Conservation (phyloP, 2,797 vertebrate genomes). For the Hoplostethus mediterraneus region DNA sequence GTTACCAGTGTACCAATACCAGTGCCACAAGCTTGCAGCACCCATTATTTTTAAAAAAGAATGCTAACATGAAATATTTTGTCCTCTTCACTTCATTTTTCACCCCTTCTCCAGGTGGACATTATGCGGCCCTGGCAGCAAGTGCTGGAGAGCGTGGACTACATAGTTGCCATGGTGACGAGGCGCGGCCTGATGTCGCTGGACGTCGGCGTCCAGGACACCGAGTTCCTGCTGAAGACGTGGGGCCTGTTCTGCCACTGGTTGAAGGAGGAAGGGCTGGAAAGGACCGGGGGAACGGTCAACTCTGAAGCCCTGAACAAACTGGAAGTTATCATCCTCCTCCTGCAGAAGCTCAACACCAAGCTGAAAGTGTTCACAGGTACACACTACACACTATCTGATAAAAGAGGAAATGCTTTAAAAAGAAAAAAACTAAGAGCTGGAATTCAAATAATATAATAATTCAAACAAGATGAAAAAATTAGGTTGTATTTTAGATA, state of each 20-base stretch:
- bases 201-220: slow-evolving; percentile 89
- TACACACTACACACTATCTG: slow-evolving; percentile 39
- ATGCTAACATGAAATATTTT: no score
- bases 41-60: no score
- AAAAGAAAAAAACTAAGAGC: not conserved
- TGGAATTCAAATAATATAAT: no score
- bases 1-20: no score
- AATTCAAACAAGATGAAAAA: no score
- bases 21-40: no score
- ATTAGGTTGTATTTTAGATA: no score
- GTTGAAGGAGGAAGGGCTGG: slow-evolving; percentile 86
- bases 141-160: slow-evolving; percentile 91
- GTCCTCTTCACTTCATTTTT: no score
- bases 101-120: slow-evolving; percentile 86
- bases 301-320: slow-evolving; percentile 91
- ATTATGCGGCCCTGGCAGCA: slow-evolving; percentile 93
- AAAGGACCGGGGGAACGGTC: slow-evolving; percentile 83
- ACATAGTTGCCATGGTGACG: slow-evolving; percentile 87
- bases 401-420: not conserved
- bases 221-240: slow-evolving; percentile 91
- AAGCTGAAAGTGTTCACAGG: slow-evolving; percentile 91
- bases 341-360: slow-evolving; percentile 93
- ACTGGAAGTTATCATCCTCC: slow-evolving; percentile 91
- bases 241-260: slow-evolving; percentile 94
- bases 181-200: slow-evolving; percentile 90